Evolutionary conservation across 2,797 vertebrate species (phyloP), one percentile per base, ranked within the genome.

Genomic region (Erithacus rubecula): DNA sequence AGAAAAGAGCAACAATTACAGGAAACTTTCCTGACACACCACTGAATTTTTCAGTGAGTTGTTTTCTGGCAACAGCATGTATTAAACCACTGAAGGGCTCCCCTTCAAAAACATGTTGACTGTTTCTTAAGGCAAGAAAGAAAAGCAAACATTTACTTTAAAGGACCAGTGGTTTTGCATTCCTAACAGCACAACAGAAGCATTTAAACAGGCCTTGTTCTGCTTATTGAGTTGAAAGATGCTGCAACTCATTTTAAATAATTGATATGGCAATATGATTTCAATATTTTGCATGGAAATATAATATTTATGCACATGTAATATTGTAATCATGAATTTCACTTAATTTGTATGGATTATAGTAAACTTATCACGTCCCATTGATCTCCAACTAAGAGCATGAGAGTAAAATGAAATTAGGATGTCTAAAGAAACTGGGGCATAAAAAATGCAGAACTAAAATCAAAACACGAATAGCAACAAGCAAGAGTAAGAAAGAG

Each of bases 1-100:
- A 78, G 63, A 88, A 77, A 59, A 90, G 59, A 74, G 81, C 29
- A 7, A 92, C 92, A 96, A 91, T 94, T 84, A 58, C 90, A 96
- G 92, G 93, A 95, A 96, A 94, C 75, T 80, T 90, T 36, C 10
- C 1, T 71, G 88, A 91, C 39, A 51, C 53, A 59, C 23, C 4
- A 3, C 78, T 68, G n/a, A 39, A 44, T 84, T 84, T 93, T 92
- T 70, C 55, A 94, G 83, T 5, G 82, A 90, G 64, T 10, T 89
- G 71, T 91, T 91, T 91, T 93, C 85, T 92, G 89, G 89, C 78
- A 83, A 63, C 14, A 62, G 75, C 21, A 2, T 23, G 39, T n/a
- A 30, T 62, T 41, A 82, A 91, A 56, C 26, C 43, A 47, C 72
- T 58, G 76, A 76, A 83, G 36, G 58, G 47, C 72, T 91, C 39